phyloP scores from a whole-genome alignment of 2,888 invertebrate genomes.

The Coenonympha glycerion region DNA sequence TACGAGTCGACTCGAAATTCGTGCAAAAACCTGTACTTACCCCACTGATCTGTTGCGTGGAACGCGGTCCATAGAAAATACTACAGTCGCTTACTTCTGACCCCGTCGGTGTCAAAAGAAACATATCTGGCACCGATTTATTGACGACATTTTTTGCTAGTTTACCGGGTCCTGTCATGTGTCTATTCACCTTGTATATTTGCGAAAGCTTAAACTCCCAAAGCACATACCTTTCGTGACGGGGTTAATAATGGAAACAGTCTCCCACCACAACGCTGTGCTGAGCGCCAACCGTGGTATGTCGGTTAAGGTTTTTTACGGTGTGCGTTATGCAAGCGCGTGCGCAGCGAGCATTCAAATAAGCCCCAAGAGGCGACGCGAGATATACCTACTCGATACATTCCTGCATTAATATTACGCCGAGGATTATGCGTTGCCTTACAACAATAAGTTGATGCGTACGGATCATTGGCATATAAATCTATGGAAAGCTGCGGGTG shows the following conservation, averaged over 20 bases:
- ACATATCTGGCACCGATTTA: too few species aligned
- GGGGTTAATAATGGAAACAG: slow-evolving; percentile 3
- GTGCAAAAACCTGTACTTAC: too few species aligned
- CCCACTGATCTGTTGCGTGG: too few species aligned
- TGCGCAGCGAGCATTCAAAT: slow-evolving; percentile 28
- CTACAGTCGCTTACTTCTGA: too few species aligned
- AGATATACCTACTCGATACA: slow-evolving; percentile 25
- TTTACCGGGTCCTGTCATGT: too few species aligned
- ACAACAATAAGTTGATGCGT: neutral
- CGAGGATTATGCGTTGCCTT: neutral
- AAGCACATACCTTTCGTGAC: neutral
- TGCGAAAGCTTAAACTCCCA: neutral
- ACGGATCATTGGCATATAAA: too few species aligned
- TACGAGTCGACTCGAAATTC: too few species aligned
- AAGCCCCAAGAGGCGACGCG: slow-evolving; percentile 17
- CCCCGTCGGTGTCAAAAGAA: too few species aligned
- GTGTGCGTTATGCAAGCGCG: slow-evolving; percentile 28
- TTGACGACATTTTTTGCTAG: too few species aligned
- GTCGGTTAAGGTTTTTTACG: slow-evolving; percentile 27
- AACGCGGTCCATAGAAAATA: too few species aligned
- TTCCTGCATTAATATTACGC: slow-evolving; percentile 26
- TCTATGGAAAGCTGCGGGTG: too few species aligned
- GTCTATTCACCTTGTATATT: too few species aligned
- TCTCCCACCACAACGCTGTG: slow-evolving; percentile 17
- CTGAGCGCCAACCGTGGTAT: slow-evolving; percentile 25